These are phyloP conservation scores for Irena cyanogastra DNA, from an alignment of 2,113 vertebrate species.

Conservation along the genomic window DNA sequence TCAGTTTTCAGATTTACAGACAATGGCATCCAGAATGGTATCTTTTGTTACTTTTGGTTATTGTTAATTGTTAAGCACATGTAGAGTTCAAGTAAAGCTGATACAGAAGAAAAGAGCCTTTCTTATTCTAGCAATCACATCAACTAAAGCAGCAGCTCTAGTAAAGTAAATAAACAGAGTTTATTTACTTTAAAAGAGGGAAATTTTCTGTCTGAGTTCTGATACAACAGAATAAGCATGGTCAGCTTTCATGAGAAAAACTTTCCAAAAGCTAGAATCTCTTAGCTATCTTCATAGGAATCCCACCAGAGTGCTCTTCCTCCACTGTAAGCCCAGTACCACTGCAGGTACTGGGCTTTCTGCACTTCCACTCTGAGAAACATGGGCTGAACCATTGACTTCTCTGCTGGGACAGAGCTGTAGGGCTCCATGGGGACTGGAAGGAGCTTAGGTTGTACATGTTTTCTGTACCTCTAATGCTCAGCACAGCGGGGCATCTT, in stretches of 20 bases:
- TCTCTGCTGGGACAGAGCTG: not conserved
- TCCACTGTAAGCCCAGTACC: rapidly evolving
- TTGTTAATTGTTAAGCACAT: not conserved
- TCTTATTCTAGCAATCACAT: not conserved
- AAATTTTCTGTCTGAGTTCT: not conserved
- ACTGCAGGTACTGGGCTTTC: too few species aligned
- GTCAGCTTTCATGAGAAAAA: not conserved
- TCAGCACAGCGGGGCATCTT: not conserved
- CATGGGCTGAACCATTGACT: not conserved
- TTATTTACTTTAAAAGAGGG: not conserved
- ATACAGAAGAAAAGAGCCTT: not conserved
- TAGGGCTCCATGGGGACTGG: not conserved
- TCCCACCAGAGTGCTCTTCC: not conserved
- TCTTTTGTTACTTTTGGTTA: not conserved
- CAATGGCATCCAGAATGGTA: not conserved
- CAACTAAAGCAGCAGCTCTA: not conserved
- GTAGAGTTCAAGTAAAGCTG: not conserved
- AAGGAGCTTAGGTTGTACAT: not conserved
- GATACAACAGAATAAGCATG: not conserved
- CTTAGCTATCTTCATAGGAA: not conserved
- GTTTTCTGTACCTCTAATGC: not conserved
- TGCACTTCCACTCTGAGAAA: not conserved
- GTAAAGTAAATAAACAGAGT: too few species aligned
- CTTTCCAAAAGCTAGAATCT: not conserved
- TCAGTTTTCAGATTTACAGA: not conserved